Conservation (phyloP, 2,797 vertebrate genomes). For the Carduelis carduelis region DNA sequence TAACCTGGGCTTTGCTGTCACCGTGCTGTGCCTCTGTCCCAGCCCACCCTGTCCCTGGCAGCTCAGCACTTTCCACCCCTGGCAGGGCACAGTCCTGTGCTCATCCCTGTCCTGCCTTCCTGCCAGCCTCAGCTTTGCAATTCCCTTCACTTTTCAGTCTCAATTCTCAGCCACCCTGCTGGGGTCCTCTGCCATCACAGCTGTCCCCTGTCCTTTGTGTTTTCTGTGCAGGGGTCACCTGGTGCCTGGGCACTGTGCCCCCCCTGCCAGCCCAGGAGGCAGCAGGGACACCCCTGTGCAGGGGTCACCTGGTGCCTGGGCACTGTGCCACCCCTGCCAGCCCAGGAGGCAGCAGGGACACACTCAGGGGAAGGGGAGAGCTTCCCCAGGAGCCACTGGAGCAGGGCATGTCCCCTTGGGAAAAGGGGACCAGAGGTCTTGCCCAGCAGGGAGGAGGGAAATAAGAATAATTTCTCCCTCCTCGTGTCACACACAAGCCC, state of each 20-base stretch:
- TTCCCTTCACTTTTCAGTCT: neutral
- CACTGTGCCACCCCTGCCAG: too few relatives aligned
- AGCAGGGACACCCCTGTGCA: neutral
- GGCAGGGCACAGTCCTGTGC: neutral
- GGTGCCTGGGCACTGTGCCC: too few relatives aligned
- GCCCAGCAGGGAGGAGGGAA: neutral
- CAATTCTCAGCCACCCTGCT: too few relatives aligned
- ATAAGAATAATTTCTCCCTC: neutral
- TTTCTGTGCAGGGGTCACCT: neutral
- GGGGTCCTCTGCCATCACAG: neutral
- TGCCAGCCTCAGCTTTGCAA: neutral
- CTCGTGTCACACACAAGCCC: neutral
- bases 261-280: too few relatives aligned
- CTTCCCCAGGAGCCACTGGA: neutral
- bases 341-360: neutral
- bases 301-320: too few relatives aligned
- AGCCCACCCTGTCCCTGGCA: neutral
- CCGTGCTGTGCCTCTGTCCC: neutral
- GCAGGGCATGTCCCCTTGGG: too few relatives aligned
- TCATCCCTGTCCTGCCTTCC: neutral
- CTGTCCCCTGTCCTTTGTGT: neutral
- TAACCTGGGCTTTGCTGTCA: accelerated
- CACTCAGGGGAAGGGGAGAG: neutral
- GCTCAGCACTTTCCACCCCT: accelerated
- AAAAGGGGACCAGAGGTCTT: neutral